phyloP scores from a whole-genome alignment of 2,888 invertebrate species.

The Apotomis capreana region DNA sequence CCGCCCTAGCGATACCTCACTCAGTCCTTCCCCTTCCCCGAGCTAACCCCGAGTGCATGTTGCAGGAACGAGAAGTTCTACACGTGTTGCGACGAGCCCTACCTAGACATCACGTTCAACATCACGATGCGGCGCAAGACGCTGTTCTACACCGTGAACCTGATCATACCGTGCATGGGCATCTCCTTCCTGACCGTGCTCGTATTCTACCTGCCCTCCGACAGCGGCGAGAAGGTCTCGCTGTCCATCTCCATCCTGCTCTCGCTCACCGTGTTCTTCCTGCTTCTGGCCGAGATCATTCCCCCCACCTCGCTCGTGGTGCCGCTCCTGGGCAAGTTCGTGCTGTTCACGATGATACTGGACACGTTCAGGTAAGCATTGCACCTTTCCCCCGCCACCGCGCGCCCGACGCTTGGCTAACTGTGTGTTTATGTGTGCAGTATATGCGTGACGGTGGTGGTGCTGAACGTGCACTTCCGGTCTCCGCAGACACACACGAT shows the following conservation, averaged over 20 bases:
- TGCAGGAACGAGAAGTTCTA: slow-evolving; percentile 95
- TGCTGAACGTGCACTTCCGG: slow-evolving; percentile 98
- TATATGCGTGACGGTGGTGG: slow-evolving; percentile 97
- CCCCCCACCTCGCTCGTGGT: slow-evolving; percentile 95
- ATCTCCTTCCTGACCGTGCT: slow-evolving; percentile 98
- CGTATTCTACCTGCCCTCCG: slow-evolving; percentile 98
- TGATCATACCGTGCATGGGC: slow-evolving; percentile 98
- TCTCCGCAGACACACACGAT: slow-evolving; percentile 99
- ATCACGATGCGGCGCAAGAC: slow-evolving; percentile 98
- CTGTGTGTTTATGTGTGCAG: slow-evolving; percentile 70
- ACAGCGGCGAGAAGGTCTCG: slow-evolving; percentile 99
- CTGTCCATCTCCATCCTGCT: slow-evolving; percentile 97
- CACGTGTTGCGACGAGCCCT: slow-evolving; percentile 98
- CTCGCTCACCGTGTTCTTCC: slow-evolving; percentile 98
- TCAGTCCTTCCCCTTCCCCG: neutral
- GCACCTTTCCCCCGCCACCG: neutral
- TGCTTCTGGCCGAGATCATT: slow-evolving; percentile 86
- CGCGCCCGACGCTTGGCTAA: neutral
- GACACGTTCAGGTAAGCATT: slow-evolving; percentile 94
- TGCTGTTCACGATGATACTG: slow-evolving; percentile 97
- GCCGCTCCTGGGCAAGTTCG: slow-evolving; percentile 96
- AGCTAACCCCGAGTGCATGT: slow-evolving; percentile 45
- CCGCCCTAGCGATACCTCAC: neutral
- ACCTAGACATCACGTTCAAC: slow-evolving; percentile 98
- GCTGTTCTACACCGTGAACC: slow-evolving; percentile 97